Evolutionary conservation across 2,113 vertebrate species (phyloP).

Genomic region (Entelurus aequoreus): DNA sequence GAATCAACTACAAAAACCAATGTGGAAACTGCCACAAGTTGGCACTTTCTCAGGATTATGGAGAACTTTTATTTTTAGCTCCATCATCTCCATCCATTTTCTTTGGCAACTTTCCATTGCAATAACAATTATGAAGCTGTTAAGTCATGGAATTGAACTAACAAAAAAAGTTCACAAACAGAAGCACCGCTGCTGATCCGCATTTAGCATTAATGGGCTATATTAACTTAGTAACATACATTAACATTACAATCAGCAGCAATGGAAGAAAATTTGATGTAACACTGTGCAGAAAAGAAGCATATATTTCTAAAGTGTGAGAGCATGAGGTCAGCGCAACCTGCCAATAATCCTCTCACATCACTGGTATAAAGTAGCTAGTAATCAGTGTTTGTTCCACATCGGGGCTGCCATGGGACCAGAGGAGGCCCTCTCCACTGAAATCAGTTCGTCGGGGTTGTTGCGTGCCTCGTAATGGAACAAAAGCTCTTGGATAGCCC

Average conservation of each 20-base stretch:
- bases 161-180: not conserved
- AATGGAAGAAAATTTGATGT: constrained; percentile 12
- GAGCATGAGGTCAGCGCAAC: not conserved
- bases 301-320: not conserved
- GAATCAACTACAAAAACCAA: constrained; percentile 2
- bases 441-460: constrained; percentile 92
- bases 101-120: constrained; percentile 52
- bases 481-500: constrained; percentile 90
- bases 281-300: constrained; percentile 28
- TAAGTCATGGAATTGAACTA: constrained; percentile 1
- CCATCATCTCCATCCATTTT: constrained; percentile 14
- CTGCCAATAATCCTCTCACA: constrained; percentile 24
- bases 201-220: constrained; percentile 22
- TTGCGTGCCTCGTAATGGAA: constrained; percentile 82
- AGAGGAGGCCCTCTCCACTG: constrained; percentile 85
- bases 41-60: constrained; percentile 24
- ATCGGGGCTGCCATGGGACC: constrained; percentile 85
- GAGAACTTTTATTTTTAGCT: constrained; percentile 12
- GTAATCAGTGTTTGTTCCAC: constrained; percentile 89
- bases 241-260: constrained; percentile 35
- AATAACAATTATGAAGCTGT: constrained; percentile 20
- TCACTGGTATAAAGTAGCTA: constrained; percentile 11
- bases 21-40: constrained; percentile 20
- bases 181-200: not conserved
- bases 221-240: not conserved